Conservation (phyloP, 92 coral and sea anemone species). For the Zoanthus solanderi region DNA sequence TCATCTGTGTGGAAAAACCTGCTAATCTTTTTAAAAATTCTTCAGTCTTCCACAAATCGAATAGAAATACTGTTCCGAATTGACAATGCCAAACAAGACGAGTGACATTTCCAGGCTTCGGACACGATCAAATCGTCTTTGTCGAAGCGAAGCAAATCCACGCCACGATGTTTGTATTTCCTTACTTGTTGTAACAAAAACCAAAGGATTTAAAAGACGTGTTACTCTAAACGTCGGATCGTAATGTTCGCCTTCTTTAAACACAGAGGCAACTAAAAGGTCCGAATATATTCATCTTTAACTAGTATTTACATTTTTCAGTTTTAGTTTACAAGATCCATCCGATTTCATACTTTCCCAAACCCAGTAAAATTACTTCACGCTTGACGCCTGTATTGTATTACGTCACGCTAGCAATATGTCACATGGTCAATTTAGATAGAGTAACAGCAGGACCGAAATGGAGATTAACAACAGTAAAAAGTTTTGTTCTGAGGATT, state of each 20-base stretch:
- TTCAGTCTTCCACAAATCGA: conserved; percentile 47
- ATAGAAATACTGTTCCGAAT: conserved; percentile 45
- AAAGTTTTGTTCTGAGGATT: no score
- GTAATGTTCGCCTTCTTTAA: conserved; percentile 20
- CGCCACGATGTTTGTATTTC: neutral
- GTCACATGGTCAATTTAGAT: neutral
- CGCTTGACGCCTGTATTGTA: neutral
- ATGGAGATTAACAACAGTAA: no score
- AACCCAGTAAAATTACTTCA: conserved; percentile 38
- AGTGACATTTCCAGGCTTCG: conserved; percentile 43
- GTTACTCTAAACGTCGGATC: neutral
- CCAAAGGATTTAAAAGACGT: neutral
- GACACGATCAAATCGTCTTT: neutral
- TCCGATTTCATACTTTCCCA: neutral
- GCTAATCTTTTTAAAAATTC: conserved; percentile 5
- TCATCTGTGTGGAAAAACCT: conserved; percentile 24
- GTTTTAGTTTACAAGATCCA: neutral
- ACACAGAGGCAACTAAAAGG: neutral
- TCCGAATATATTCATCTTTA: neutral
- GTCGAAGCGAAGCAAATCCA: conserved; percentile 29
- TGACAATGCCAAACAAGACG: conserved; percentile 46
- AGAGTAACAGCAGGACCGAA: no score
- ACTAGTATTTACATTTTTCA: neutral
- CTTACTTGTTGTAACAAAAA: neutral
- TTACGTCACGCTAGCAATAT: neutral